Conservation (phyloP, 2,888 invertebrate genomes). For the Panopea generosa region DNA sequence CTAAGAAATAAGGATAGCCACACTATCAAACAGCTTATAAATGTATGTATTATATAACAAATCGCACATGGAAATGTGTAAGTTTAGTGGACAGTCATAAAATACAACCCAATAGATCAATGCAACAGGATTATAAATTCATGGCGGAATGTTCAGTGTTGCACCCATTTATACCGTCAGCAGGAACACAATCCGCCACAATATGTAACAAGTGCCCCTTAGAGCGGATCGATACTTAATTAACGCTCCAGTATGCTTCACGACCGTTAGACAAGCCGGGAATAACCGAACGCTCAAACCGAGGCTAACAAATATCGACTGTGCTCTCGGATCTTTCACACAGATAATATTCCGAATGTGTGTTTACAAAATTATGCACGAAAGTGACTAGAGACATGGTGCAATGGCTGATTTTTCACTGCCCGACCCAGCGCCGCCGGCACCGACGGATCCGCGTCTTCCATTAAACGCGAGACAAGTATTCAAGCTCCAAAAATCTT, state of each 20-base stretch:
- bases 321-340: neutral
- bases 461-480: conserved; percentile 81
- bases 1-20: too few species aligned
- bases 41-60: too few species aligned
- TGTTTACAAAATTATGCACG: conserved; percentile 54
- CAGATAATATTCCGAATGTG: conserved; percentile 3
- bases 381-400: conserved; percentile 48
- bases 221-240: too few species aligned
- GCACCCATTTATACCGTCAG: too few species aligned
- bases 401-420: conserved; percentile 72
- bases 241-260: too few species aligned
- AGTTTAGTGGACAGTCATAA: too few species aligned
- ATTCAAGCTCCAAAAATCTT: conserved; percentile 82
- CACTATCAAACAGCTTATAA: too few species aligned
- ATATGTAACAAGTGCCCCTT: neutral
- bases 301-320: conserved; percentile 29
- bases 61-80: too few species aligned
- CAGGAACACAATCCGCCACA: too few species aligned
- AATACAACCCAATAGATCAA: too few species aligned
- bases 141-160: too few species aligned
- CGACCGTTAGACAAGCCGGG: neutral
- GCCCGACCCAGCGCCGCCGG: conserved; percentile 74
- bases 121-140: too few species aligned
- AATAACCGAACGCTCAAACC: conserved; percentile 1
- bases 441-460: conserved; percentile 78